A percentile compares a stretch with the other conserved stretches of the same genome.
phyloP scores from a whole-genome alignment of 37 sponge, comb jelly and placozoan genomes.

The Agelas oroides region DNA sequence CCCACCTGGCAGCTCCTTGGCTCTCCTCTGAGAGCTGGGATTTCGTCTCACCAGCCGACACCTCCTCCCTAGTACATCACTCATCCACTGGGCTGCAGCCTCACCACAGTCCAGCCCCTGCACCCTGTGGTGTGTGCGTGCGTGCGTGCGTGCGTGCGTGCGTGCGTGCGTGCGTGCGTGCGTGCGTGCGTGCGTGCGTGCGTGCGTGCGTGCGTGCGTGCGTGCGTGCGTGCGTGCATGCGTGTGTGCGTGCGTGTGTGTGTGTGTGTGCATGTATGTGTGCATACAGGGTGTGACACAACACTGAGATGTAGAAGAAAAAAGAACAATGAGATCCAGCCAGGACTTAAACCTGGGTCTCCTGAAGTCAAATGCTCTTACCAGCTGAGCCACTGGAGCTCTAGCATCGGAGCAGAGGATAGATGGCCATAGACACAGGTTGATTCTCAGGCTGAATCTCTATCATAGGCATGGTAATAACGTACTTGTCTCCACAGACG shows the following conservation, averaged over 20 bases:
- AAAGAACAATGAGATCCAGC: too few species aligned
- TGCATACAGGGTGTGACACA: too few species aligned
- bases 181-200: not conserved
- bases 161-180: slow-evolving; percentile 21
- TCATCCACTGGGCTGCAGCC: slow-evolving; percentile 74
- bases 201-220: not conserved
- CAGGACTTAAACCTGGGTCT: too few species aligned
- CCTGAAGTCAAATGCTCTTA: too few species aligned
- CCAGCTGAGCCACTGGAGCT: too few species aligned
- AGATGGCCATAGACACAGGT: too few species aligned
- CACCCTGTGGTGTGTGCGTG: slow-evolving; percentile 44
- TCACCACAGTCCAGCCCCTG: slow-evolving; percentile 76
- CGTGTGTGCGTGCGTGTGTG: too few species aligned
- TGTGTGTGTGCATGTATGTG: not conserved
- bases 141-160: not conserved
- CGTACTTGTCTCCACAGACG: too few species aligned
- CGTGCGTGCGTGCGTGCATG: not conserved
- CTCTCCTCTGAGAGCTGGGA: slow-evolving; percentile 41
- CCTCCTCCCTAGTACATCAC: slow-evolving; percentile 41
- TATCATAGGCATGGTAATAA: too few species aligned
- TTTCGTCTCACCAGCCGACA: slow-evolving; percentile 75
- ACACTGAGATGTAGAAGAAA: too few species aligned
- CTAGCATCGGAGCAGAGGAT: too few species aligned
- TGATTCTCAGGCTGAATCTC: too few species aligned
- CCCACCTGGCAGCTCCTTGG: slow-evolving; percentile 12